Evolutionary conservation across 1,140 invertebrate species (phyloP), one percentile per base, ranked within the genome.

Genomic region (Euglossa dilemma): DNA sequence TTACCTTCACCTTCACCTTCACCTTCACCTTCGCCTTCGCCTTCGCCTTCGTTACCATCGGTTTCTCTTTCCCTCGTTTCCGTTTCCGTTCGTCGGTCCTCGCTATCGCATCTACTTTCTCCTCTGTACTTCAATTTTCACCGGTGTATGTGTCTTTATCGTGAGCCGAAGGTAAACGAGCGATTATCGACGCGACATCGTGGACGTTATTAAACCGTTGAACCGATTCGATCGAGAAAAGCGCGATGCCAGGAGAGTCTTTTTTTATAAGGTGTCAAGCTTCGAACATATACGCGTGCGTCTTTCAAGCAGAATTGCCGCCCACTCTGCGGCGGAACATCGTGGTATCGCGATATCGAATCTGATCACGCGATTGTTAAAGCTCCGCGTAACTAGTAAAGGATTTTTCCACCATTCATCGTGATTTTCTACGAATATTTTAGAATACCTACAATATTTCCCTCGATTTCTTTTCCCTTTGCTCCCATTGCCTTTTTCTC

Each of bases 231-330:
- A 54, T 20, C n/a, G 43, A 70, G 18, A 47, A 70, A 71, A 57
- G 50, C 47, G 54, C 67, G 69, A 64, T 84, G 57, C 52, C 59
- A 28, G 64, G 66, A 83, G 76, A 80, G 50, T 57, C 47, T 67
- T 66, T 85, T 69, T 47, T 14, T 43, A 36, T 14, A 61, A 57
- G 43, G 47, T 43, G 70, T 75, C 23, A 78, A 85, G 69, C 80
- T 54, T 79, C 14, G 28, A n/a, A 67, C 23, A 54, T 3, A 23
- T 74, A 54, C 61, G 67, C 67, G 83, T 73, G 74, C 61, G 61
- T 77, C 14, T 69, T 71, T 74, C 69, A 72, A 57, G 61, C 80
- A 70, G 80, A 83, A 85, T 72, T 85, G 69, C 70, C 84, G 69
- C 66, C 70, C 83, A 16, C 14, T 63, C 18, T 16, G 25, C n/a